Conservation (phyloP, 2,797 vertebrate species). For the Bradypodion pumilum region DNA sequence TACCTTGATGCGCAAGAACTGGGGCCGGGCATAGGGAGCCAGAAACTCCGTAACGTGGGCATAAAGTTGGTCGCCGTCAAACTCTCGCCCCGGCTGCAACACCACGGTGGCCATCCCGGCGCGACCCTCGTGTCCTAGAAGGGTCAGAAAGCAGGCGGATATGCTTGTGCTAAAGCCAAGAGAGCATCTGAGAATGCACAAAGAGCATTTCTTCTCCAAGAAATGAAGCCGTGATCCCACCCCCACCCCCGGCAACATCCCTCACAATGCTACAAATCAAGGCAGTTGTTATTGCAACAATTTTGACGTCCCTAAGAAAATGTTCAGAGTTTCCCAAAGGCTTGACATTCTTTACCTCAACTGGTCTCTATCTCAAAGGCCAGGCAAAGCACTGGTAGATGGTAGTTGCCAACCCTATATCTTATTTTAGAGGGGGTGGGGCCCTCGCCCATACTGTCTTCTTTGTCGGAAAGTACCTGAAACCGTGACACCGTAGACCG, state of each 20-base stretch:
- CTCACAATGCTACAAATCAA: too few relatives aligned
- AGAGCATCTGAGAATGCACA: not conserved
- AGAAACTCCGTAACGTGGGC: constrained; percentile 75
- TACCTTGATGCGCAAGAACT: constrained; percentile 89
- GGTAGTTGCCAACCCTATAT: not conserved
- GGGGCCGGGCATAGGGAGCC: constrained; percentile 83
- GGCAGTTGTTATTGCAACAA: too few relatives aligned
- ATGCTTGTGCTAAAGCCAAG: not conserved
- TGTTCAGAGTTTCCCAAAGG: not conserved
- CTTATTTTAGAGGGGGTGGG: too few relatives aligned
- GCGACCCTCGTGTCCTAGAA: constrained; percentile 84
- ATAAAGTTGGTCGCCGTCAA: constrained; percentile 77
- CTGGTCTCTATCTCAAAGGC: not conserved
- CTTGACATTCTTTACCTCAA: not conserved
- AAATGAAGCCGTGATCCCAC: too few relatives aligned
- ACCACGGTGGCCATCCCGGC: constrained; percentile 88
- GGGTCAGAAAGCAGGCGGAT: too few relatives aligned
- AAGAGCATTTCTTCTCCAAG: not conserved
- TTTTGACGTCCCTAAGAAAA: too few relatives aligned
- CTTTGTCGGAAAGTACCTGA: constrained; percentile 74
- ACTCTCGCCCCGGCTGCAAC: constrained; percentile 67
- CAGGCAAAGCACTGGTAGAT: too few relatives aligned
- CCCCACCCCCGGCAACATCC: too few relatives aligned
- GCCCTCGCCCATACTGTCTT: too few relatives aligned
- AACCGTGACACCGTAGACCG: constrained; percentile 84